Conservation (phyloP, 1,140 invertebrate genomes). For the Heterodera schachtii region DNA sequence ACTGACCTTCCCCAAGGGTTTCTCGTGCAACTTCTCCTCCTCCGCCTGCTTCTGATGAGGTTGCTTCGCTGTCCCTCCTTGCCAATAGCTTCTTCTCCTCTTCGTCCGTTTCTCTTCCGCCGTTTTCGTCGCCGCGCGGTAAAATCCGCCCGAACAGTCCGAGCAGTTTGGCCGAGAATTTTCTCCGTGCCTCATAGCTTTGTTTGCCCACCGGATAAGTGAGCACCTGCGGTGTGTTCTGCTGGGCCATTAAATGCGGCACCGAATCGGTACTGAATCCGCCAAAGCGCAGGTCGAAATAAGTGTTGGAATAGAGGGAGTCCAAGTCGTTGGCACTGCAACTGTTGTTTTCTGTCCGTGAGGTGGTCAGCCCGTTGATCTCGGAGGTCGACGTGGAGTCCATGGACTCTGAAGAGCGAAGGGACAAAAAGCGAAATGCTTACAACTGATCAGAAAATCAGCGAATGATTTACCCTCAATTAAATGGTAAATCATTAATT, state of each 20-base stretch:
- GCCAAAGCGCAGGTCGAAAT: constrained; percentile 48
- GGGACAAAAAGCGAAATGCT: not conserved
- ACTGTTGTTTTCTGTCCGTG: constrained; percentile 30
- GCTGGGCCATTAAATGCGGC: constrained; percentile 40
- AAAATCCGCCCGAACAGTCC: constrained; percentile 1
- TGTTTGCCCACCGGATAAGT: not conserved
- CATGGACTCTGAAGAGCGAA: constrained; percentile 40
- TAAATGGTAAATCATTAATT: too few species aligned
- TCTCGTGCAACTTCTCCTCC: not conserved
- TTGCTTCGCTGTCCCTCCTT: not conserved
- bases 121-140: not conserved
- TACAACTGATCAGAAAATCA: too few species aligned
- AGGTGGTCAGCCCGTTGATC: constrained; percentile 29
- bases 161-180: constrained; percentile 27
- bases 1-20: not conserved
- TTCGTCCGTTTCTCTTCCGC: not conserved
- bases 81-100: constrained; percentile 1
- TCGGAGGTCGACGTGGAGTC: constrained; percentile 44
- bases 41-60: not conserved
- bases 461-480: too few species aligned
- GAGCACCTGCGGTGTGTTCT: constrained; percentile 31
- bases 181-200: constrained; percentile 3
- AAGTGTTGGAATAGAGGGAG: constrained; percentile 45
- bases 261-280: constrained; percentile 49
- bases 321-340: constrained; percentile 44